Evolutionary conservation across 2,888 invertebrate species (phyloP).

Genomic region (Rhodophaea formosa): DNA sequence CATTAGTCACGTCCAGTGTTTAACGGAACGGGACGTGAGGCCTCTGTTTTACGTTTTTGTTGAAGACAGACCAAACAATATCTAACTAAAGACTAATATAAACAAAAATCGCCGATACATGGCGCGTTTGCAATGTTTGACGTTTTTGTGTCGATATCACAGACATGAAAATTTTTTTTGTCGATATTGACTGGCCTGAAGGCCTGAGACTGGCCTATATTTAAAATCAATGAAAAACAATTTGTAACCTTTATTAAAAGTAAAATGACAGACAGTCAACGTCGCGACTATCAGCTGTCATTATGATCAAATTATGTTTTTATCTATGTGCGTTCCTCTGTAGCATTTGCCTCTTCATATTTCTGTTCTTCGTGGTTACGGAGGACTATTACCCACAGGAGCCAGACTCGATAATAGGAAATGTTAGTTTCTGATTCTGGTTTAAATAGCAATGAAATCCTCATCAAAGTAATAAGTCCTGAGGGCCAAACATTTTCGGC

Average conservation of each 20-base stretch:
- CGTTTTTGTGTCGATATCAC: too few relatives aligned
- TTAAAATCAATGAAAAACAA: background rate
- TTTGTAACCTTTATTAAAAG: slow-evolving; percentile 5
- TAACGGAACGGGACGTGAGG: too few relatives aligned
- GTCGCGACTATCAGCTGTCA: slow-evolving; percentile 26
- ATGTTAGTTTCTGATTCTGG: slow-evolving; percentile 67
- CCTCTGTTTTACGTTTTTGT: too few relatives aligned
- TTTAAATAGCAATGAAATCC: slow-evolving; percentile 45
- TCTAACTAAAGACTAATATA: too few relatives aligned
- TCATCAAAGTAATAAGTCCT: slow-evolving; percentile 65
- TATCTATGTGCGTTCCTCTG: slow-evolving; percentile 47
- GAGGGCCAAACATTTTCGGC: slow-evolving; percentile 62
- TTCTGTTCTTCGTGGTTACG: slow-evolving; percentile 43
- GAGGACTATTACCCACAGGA: too few relatives aligned
- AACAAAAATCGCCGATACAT: too few relatives aligned
- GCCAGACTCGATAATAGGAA: slow-evolving; percentile 19
- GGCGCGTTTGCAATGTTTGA: too few relatives aligned
- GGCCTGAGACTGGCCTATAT: too few relatives aligned
- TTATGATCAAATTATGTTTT: slow-evolving; percentile 54
- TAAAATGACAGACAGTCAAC: slow-evolving; percentile 21
- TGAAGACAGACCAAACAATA: too few relatives aligned
- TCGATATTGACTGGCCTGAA: too few relatives aligned
- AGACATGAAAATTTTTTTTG: too few relatives aligned
- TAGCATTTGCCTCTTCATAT: slow-evolving; percentile 46
- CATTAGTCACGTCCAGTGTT: too few relatives aligned